Evolutionary conservation across 2,888 invertebrate species (phyloP).

Genomic region (Fabriciana adippe): DNA sequence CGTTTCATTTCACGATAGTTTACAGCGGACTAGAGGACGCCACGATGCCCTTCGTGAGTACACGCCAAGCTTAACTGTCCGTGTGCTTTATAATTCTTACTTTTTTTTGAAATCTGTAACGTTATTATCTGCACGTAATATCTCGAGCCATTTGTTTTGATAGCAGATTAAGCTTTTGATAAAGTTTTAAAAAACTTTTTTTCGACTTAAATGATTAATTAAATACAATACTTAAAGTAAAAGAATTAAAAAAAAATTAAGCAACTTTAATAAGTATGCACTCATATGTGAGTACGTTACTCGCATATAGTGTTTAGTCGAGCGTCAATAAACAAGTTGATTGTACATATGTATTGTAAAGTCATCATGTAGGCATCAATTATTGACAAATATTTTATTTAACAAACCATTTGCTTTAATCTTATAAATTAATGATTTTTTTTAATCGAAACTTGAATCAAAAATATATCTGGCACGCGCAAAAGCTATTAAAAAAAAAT

Average conservation of each 20-base stretch:
- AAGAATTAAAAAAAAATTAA: too few relatives aligned
- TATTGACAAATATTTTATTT: too few relatives aligned
- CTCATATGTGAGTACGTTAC: too few relatives aligned
- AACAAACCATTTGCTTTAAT: too few relatives aligned
- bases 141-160: neutral
- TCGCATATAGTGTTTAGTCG: too few relatives aligned
- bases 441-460: too few relatives aligned
- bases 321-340: neutral
- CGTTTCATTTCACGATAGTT: conserved; percentile 78
- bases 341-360: neutral
- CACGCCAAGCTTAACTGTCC: conserved; percentile 55
- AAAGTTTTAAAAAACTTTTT: neutral
- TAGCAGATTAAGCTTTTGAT: too few relatives aligned
- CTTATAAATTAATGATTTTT: too few relatives aligned
- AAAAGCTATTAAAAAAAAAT: too few relatives aligned
- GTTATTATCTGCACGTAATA: neutral
- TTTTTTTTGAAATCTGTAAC: conserved; percentile 9
- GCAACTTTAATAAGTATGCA: too few relatives aligned
- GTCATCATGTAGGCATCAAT: neutral
- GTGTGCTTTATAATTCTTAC: conserved; percentile 49
- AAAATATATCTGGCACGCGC: too few relatives aligned
- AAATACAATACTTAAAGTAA: too few relatives aligned
- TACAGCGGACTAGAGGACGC: conserved; percentile 56
- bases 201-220: neutral
- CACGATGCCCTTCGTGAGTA: conserved; percentile 79